phyloP scores from a whole-genome alignment of 2,113 vertebrate species.

The Phalacrocorax aristotelis region DNA sequence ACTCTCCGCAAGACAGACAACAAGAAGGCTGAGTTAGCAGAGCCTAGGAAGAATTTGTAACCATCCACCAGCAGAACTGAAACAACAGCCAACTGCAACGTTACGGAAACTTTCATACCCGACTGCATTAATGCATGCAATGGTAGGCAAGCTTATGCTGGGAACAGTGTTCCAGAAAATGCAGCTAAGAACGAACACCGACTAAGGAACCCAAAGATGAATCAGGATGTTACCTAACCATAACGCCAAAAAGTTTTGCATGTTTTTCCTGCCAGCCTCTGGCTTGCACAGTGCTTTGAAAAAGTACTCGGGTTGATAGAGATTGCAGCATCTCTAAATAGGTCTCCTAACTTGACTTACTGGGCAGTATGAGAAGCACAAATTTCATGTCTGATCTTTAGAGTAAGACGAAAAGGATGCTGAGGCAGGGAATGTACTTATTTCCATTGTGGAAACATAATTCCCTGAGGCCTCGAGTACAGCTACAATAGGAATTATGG shows the following conservation, averaged over 20 bases:
- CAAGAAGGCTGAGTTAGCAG: background rate
- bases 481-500: background rate
- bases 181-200: background rate
- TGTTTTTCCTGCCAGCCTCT: background rate
- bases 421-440: background rate
- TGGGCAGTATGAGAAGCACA: background rate
- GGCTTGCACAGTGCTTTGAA: background rate
- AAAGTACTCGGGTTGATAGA: background rate
- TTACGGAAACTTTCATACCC: background rate
- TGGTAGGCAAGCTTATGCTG: accelerated
- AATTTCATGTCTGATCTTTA: background rate
- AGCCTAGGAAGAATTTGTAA: background rate
- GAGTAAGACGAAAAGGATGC: background rate
- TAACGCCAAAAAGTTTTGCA: background rate
- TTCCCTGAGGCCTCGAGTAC: background rate
- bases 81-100: accelerated
- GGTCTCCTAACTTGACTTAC: background rate
- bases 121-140: no score
- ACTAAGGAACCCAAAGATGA: background rate
- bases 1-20: background rate
- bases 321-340: background rate
- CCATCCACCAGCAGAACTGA: background rate
- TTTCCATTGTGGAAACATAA: background rate
- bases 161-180: background rate
- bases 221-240: background rate